Evolutionary conservation across 2,797 vertebrate genomes (phyloP).

Genomic region (Phoebastria nigripes): DNA sequence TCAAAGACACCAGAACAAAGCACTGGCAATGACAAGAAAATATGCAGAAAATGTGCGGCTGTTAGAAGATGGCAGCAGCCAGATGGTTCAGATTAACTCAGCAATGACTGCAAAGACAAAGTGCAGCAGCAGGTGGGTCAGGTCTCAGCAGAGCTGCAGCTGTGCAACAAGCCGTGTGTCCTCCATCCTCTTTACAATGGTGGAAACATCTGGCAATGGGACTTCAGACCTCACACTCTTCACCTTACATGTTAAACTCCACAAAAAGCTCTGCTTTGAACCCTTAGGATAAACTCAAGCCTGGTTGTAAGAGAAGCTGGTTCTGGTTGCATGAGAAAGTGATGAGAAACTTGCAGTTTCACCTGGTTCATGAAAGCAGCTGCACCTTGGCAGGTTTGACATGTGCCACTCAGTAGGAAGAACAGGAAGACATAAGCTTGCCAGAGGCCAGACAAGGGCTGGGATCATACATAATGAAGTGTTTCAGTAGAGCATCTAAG

Average conservation of each 20-base stretch:
- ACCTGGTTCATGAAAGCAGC: neutral
- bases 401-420: neutral
- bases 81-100: conserved; percentile 28
- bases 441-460: neutral
- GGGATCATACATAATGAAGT: neutral
- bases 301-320: neutral
- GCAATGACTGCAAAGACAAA: neutral
- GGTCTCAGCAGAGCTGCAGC: neutral
- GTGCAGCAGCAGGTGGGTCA: neutral
- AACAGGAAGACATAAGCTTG: neutral
- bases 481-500: neutral
- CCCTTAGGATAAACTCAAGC: neutral
- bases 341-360: neutral
- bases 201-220: neutral
- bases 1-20: neutral
- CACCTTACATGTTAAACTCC: neutral
- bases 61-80: conserved; percentile 18
- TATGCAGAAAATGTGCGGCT: conserved; percentile 19
- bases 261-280: neutral
- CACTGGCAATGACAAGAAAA: conserved; percentile 17
- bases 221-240: neutral
- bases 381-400: neutral
- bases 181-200: neutral
- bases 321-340: neutral
- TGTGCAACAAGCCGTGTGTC: neutral